phyloP scores from a whole-genome alignment of 2,888 invertebrate species.

The Drosophila recens region DNA sequence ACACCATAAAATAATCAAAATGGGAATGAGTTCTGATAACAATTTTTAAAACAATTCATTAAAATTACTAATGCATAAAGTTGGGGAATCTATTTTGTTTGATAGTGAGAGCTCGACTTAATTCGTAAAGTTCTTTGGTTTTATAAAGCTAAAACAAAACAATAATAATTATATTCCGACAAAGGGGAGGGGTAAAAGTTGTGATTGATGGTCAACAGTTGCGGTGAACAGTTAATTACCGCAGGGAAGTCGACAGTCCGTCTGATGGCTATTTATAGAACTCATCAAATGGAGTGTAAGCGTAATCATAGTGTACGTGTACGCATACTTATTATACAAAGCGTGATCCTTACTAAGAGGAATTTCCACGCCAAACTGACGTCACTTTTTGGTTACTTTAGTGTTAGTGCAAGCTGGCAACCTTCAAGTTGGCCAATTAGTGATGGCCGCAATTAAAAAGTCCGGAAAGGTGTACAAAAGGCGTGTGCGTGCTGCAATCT shows the following conservation, averaged over 20 bases:
- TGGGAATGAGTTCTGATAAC: no score
- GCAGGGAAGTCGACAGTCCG: slow-evolving; percentile 10
- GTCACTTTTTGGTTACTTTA: slow-evolving; percentile 31
- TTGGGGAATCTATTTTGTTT: background rate
- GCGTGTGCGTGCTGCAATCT: slow-evolving; percentile 64
- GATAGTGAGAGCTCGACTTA: background rate
- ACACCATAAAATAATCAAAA: no score
- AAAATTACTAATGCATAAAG: slow-evolving; percentile 8
- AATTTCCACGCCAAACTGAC: slow-evolving; percentile 43
- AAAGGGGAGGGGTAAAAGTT: background rate
- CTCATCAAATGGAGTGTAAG: slow-evolving; percentile 27
- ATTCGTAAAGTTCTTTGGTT: background rate
- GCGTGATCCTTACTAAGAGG: slow-evolving; percentile 4
- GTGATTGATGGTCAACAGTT: slow-evolving; percentile 66
- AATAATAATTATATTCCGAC: slow-evolving; percentile 29
- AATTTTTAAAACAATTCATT: background rate
- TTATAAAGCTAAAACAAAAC: slow-evolving; percentile 1
- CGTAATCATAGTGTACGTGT: slow-evolving; percentile 4
- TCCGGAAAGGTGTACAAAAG: slow-evolving; percentile 8
- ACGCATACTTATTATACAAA: slow-evolving; percentile 4
- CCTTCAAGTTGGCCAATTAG: slow-evolving; percentile 66
- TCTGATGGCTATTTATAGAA: slow-evolving; percentile 44
- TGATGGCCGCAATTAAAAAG: slow-evolving; percentile 49
- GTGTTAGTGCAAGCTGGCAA: slow-evolving; percentile 44
- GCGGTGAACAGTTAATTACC: slow-evolving; percentile 60